Conservation (phyloP, 2,797 vertebrate species). For the Trachops cirrhosus region DNA sequence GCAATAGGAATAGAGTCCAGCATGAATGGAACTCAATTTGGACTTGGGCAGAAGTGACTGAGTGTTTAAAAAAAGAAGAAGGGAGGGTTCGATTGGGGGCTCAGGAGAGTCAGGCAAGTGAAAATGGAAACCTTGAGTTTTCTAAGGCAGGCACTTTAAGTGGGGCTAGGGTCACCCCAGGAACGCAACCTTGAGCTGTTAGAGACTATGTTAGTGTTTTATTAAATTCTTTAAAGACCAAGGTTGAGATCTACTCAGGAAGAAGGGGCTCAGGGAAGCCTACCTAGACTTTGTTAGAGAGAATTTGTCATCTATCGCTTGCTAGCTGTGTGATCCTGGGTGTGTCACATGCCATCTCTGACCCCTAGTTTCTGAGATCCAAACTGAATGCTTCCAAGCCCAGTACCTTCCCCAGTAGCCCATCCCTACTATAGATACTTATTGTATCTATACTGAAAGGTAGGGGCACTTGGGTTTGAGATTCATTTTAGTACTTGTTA, state of each 20-base stretch:
- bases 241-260: neutral
- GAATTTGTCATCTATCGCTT: neutral
- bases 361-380: neutral
- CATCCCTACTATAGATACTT: neutral
- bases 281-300: neutral
- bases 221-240: neutral
- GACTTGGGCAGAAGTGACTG: neutral
- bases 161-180: neutral
- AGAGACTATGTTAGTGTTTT: neutral
- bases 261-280: neutral
- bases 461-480: neutral
- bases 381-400: neutral
- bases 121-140: neutral
- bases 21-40: neutral
- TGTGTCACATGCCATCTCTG: neutral
- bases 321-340: neutral
- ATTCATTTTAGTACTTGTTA: neutral
- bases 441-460: neutral
- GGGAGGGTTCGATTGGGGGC: neutral
- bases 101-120: neutral
- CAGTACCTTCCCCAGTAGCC: neutral
- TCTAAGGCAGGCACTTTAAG: neutral
- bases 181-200: neutral
- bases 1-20: neutral
- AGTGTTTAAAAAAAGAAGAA: neutral